Evolutionary conservation across 1,140 invertebrate genomes (phyloP).

Genomic region (Pseudomyrmex pallidus): DNA sequence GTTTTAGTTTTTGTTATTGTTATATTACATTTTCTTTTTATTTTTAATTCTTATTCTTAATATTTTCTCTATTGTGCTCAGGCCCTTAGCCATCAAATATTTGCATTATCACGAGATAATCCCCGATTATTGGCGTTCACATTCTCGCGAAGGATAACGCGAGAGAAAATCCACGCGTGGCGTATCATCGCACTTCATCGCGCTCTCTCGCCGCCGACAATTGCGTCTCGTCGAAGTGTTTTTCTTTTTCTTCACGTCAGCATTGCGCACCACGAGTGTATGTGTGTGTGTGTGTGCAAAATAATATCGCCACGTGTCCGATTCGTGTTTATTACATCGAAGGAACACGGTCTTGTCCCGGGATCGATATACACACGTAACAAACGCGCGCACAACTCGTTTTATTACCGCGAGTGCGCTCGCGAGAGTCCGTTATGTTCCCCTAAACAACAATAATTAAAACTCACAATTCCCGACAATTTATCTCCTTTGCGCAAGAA

Average conservation of each 20-base stretch:
- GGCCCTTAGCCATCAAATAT: no score
- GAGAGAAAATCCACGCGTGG: not conserved
- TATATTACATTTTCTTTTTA: no score
- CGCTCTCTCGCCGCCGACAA: not conserved
- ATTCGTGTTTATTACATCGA: not conserved
- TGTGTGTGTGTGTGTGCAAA: not conserved
- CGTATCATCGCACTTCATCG: not conserved
- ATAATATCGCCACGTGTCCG: conserved; percentile 9
- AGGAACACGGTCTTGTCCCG: not conserved
- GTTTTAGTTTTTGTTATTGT: no score
- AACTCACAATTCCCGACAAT: no score
- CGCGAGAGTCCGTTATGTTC: not conserved
- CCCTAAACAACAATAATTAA: not conserved
- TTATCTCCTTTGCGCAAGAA: no score
- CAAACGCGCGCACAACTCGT: not conserved
- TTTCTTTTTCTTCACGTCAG: not conserved
- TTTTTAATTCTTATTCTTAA: no score
- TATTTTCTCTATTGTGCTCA: no score
- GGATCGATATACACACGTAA: not conserved
- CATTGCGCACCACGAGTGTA: not conserved
- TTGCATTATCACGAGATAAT: no score
- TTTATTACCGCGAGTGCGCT: not conserved
- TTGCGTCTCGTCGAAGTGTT: not conserved
- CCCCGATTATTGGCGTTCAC: no score
- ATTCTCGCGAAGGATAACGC: conserved; percentile 14